Evolutionary conservation across 2,113 vertebrate genomes (phyloP).

Genomic region (Isichthys henryi): DNA sequence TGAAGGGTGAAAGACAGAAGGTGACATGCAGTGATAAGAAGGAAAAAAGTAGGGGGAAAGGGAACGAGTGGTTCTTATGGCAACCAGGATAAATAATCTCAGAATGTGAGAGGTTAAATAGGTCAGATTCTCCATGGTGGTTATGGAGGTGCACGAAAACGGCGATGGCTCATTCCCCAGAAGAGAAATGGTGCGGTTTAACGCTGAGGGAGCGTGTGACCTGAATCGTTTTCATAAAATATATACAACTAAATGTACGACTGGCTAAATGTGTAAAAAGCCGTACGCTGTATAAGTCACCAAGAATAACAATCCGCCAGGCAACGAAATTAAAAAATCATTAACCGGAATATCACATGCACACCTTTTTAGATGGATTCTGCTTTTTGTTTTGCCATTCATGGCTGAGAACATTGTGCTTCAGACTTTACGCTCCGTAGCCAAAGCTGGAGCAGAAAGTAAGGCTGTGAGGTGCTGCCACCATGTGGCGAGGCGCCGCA

Average conservation of each 20-base stretch:
- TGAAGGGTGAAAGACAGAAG: slow-evolving; percentile 53
- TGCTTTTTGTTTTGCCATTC: background rate
- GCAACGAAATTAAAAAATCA: background rate
- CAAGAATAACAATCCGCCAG: background rate
- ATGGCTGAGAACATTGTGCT: slow-evolving; percentile 33
- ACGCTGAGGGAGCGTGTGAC: background rate
- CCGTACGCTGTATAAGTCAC: background rate
- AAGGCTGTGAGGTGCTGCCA: slow-evolving; percentile 14
- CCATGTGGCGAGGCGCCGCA: slow-evolving; percentile 10
- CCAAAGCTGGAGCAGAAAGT: background rate
- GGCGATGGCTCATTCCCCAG: background rate
- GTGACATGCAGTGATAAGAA: slow-evolving; percentile 46
- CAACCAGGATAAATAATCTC: slow-evolving; percentile 53
- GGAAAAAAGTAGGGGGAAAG: slow-evolving; percentile 37
- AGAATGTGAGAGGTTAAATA: slow-evolving; percentile 33
- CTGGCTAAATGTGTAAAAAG: background rate
- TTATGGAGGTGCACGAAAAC: background rate
- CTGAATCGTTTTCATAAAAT: background rate
- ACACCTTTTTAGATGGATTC: background rate
- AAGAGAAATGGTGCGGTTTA: background rate
- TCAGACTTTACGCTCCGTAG: slow-evolving; percentile 13
- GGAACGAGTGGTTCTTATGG: slow-evolving; percentile 48
- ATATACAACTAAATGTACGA: background rate
- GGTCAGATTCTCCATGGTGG: slow-evolving; percentile 15
- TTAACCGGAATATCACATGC: background rate